Percentiles rank a stretch among this genome's conserved stretches.
These are phyloP conservation scores for Podarcis siculus DNA, from an alignment of 2,797 vertebrate genomes.

Conservation along the genomic window DNA sequence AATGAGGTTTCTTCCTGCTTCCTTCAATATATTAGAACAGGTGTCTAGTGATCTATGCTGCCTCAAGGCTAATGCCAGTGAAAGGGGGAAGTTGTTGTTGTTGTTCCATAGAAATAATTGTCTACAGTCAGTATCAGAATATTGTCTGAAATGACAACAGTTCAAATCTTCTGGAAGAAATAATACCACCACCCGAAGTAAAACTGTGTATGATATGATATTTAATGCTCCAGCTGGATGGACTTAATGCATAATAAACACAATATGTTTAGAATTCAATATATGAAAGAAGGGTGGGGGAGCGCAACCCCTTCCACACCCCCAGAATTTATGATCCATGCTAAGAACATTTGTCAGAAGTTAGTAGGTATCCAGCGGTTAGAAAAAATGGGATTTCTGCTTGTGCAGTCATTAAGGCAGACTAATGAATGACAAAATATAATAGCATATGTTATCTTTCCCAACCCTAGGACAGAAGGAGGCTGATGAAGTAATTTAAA, in stretches of 20 bases:
- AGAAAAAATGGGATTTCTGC: background rate
- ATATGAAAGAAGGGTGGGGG: background rate
- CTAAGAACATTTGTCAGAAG: conserved; percentile 1
- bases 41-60: background rate
- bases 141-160: background rate
- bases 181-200: background rate
- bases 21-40: background rate
- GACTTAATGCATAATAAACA: background rate
- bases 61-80: too few relatives aligned
- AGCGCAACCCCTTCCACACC: too few relatives aligned
- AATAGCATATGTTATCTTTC: conserved; percentile 10
- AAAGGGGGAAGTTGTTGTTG: background rate
- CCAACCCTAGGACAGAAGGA: background rate
- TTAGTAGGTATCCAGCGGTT: conserved; percentile 18
- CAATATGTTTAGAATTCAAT: background rate
- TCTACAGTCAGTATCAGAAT: background rate
- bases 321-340: conserved; percentile 24
- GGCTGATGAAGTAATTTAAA: conserved; percentile 23
- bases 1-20: background rate
- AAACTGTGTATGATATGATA: background rate
- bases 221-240: background rate
- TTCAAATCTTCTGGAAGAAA: background rate
- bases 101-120: background rate
- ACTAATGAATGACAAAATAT: conserved; percentile 8
- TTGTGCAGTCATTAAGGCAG: conserved; percentile 18